Evolutionary conservation across 2,888 invertebrate genomes (phyloP).

Genomic region (Mantis religiosa): DNA sequence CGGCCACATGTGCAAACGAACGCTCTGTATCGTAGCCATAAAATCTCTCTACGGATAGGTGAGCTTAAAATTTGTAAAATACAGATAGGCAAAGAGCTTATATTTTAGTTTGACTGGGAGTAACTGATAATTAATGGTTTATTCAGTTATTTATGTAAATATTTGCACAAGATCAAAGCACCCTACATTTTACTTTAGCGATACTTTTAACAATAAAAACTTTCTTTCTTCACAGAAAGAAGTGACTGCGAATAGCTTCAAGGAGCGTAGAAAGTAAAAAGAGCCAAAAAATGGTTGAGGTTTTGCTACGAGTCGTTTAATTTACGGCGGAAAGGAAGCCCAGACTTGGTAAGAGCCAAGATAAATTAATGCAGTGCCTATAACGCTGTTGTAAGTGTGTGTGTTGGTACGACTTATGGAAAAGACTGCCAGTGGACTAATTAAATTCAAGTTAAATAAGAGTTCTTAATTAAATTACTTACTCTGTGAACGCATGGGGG

Average conservation of each 20-base stretch:
- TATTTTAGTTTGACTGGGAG: too few relatives aligned
- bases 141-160: too few relatives aligned
- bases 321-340: background rate
- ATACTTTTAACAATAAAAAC: too few relatives aligned
- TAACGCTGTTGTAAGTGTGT: background rate
- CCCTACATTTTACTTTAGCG: too few relatives aligned
- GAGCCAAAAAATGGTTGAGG: background rate
- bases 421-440: background rate
- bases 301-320: background rate
- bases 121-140: too few relatives aligned
- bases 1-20: too few relatives aligned
- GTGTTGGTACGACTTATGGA: background rate
- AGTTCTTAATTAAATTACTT: conserved; percentile 5
- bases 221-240: background rate
- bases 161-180: too few relatives aligned
- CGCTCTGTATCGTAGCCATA: too few relatives aligned
- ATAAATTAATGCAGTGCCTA: background rate
- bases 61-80: too few relatives aligned
- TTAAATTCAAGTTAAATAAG: background rate
- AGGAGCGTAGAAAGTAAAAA: background rate
- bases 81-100: too few relatives aligned
- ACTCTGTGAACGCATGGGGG: background rate
- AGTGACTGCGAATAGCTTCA: background rate
- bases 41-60: too few relatives aligned
- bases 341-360: background rate